Evolutionary conservation across 2,113 vertebrate genomes (phyloP), one percentile per base, ranked within the genome.

Genomic region (Oxygymnocypris stewartii): DNA sequence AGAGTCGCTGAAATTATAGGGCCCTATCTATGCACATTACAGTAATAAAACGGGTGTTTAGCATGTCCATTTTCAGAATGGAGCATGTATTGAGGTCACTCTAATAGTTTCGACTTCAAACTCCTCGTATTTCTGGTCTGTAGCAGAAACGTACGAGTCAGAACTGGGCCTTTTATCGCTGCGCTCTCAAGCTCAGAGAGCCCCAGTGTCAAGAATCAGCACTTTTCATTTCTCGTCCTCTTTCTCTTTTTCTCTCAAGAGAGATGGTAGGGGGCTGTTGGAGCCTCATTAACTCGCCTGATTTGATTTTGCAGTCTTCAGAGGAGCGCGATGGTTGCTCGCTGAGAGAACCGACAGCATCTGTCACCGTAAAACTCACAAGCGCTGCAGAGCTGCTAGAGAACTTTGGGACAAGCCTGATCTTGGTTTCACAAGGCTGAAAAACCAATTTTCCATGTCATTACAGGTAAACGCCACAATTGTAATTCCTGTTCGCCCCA

Each of bases 91-190:
- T 80, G 7, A 16, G 79, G n/a, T 65, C 37, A 16, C n/a, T 80
- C 54, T 14, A n/a, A 28, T 40, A 10, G 40, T 63, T 47, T 28
- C 0, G 40, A 31, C n/a, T 47, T 76, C 59, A 47, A 47, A 76
- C 42, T 47, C 40, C 42, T 47, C 13, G 42, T 76, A 28, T 76
- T 76, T 44, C 23, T 49, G 73, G 73, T 76, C 86, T 84, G 77
- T 61, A 79, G 86, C 79, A 90, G 86, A 86, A 88, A 90, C 67
- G 79, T 82, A 85, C 79, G 89, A 92, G 79, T 92, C 89, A 91
- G 87, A 80, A 7, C 18, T 83, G 71, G 69, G 40, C 69, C 82
- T 86, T 90, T 88, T 91, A 89, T 88, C 87, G 88, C 88, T 83
- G 54, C 31, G 74, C 87, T 92, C 89, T 91, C 87, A 85, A 78